A percentile compares a stretch with the other conserved stretches of the same genome.
These are phyloP conservation scores for Blastomussa wellsi DNA, from an alignment of 92 coral and sea anemone species.

Conservation along the genomic window DNA sequence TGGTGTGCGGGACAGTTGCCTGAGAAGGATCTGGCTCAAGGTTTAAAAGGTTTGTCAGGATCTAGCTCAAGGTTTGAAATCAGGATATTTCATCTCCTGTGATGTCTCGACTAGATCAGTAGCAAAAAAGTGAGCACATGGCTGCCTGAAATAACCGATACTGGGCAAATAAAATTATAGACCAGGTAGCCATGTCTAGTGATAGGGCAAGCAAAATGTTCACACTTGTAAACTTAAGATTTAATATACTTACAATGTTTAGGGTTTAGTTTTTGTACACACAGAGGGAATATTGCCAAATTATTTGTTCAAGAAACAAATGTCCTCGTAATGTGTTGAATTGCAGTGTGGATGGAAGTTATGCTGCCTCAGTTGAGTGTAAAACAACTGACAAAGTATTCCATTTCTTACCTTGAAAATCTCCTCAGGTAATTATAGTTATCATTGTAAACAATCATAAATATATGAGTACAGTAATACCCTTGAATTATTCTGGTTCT, in stretches of 20 bases:
- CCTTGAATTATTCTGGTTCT: too few relatives aligned
- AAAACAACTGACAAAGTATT: conserved; percentile 85
- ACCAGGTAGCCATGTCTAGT: too few relatives aligned
- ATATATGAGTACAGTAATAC: neutral
- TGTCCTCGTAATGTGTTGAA: neutral
- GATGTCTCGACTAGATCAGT: neutral
- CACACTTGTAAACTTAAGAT: too few relatives aligned
- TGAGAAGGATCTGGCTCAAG: conserved; percentile 59
- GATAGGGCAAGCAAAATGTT: too few relatives aligned
- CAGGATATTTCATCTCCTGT: neutral
- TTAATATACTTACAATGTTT: too few relatives aligned
- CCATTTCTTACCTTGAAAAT: conserved; percentile 74
- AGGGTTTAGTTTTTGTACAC: neutral
- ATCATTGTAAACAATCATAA: neutral
- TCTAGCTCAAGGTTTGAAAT: neutral
- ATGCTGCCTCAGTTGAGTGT: conserved; percentile 77
- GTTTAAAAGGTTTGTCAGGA: conserved; percentile 73
- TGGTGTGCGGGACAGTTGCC: conserved; percentile 93
- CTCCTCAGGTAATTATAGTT: conserved; percentile 66
- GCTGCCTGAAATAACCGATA: too few relatives aligned
- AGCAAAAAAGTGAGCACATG: too few relatives aligned
- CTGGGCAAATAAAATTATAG: too few relatives aligned
- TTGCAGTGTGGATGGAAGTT: conserved; percentile 78
- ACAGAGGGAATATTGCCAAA: neutral
- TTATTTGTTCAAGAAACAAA: neutral